These are phyloP conservation scores for Dreissena polymorpha DNA, from an alignment of 1,140 invertebrate species.

Conservation along the genomic window DNA sequence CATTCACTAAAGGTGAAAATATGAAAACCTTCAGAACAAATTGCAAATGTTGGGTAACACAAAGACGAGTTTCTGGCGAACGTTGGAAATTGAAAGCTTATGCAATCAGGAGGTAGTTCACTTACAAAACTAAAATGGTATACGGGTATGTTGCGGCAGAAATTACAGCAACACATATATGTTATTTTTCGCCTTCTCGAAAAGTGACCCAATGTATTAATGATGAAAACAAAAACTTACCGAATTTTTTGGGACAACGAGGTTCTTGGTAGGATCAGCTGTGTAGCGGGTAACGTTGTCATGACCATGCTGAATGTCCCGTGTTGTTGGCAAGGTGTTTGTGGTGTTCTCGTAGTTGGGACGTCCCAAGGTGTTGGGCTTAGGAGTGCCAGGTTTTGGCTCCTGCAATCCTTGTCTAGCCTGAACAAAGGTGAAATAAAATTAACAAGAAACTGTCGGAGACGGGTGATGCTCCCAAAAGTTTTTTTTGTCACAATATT, in stretches of 20 bases:
- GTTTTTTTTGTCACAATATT: too few relatives aligned
- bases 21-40: too few relatives aligned
- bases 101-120: neutral
- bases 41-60: too few relatives aligned
- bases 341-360: constrained; percentile 12
- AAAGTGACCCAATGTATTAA: neutral
- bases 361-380: neutral
- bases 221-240: neutral
- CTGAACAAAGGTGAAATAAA: neutral
- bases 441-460: too few relatives aligned
- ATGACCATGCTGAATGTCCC: neutral
- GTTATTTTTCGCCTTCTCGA: neutral
- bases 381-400: neutral
- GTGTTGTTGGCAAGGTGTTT: neutral
- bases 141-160: neutral
- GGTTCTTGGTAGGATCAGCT: neutral
- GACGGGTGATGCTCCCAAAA: too few relatives aligned
- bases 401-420: neutral
- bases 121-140: neutral
- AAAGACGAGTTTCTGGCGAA: neutral
- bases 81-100: neutral
- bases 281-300: constrained; percentile 9
- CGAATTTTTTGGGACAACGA: neutral
- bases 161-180: neutral
- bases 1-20: too few relatives aligned